Percentiles rank a stretch among this genome's conserved stretches.
phyloP scores from a whole-genome alignment of 2,797 vertebrate species.

The Falco cherrug region DNA sequence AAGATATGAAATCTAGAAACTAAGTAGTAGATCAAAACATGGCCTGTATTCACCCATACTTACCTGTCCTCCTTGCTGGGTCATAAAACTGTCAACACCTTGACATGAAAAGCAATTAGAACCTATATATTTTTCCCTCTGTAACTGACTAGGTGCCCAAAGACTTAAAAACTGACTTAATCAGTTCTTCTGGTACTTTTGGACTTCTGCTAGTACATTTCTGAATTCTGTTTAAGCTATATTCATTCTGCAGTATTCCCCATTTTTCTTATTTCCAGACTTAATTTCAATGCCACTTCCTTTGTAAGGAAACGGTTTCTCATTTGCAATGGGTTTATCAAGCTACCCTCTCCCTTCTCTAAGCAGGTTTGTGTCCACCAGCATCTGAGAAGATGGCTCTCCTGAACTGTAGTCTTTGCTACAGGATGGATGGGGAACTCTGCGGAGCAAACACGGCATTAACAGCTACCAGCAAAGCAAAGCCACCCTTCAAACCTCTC shows the following conservation, averaged over 20 bases:
- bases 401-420: neutral
- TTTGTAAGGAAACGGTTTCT: accelerated
- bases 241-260: neutral
- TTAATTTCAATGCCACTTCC: neutral
- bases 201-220: neutral
- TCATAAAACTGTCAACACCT: conserved; percentile 3
- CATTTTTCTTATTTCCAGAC: neutral
- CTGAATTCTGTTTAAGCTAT: neutral
- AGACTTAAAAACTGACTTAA: neutral
- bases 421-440: neutral
- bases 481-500: neutral
- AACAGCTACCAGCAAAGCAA: neutral
- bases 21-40: neutral
- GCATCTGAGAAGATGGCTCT: neutral
- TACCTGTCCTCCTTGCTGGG: neutral
- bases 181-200: neutral
- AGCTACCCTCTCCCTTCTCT: neutral
- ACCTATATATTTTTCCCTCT: neutral
- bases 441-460: accelerated
- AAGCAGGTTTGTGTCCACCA: neutral
- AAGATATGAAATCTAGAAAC: neutral
- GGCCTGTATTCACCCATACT: neutral
- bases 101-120: neutral
- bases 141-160: neutral
- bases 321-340: neutral